Evolutionary conservation across 2,888 invertebrate genomes (phyloP), one percentile per base, ranked within the genome.

Genomic region (Cybosia mesomella): DNA sequence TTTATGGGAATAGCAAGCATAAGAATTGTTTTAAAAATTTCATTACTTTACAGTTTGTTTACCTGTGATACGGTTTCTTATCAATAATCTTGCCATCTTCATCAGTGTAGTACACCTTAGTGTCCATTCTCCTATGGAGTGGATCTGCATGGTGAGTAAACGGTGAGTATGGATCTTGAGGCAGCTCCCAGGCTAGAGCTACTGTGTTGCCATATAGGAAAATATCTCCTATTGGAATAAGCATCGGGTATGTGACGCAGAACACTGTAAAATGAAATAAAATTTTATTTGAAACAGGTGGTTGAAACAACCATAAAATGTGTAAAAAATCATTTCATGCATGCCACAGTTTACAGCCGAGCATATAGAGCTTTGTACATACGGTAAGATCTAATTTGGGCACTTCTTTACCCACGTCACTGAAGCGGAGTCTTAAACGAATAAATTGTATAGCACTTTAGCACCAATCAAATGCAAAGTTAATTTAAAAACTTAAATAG

Each of bases 171-270:
- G 93, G 96, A 72, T 96, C 96, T 75, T 97, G 96, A 0, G 98
- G 98, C 58, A 98, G 87, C 82, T 97, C 96, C 95, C 96, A 98
- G 2, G 98, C 97, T 79, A 98, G 89, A 0, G 97, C 97, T 0
- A 97, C 97, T 0, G 97, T 98, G 62, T 96, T 95, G 0, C 97
- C 97, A 81, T 96, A 93, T 13, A 97, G 95, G 72, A 97, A 96
- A 60, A 96, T 95, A 70, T 96, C 95, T 0, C 95, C 93, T 3
- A 96, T 96, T 0, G 89, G 76, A 2, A 93, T 84, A 65, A 96
- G 84, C 54, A 95, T 92, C 0, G 96, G 95, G 73, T 95, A 95
- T 0, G 97, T 96, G 64, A 94, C 81, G 84, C 97, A 97, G 83
- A 96, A 97, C 73, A 97, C 96, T 96, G 88, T 9, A 90, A 89